These are phyloP conservation scores for Rhinichthys osculus DNA, from an alignment of 2,797 vertebrate species.

Conservation along the genomic window DNA sequence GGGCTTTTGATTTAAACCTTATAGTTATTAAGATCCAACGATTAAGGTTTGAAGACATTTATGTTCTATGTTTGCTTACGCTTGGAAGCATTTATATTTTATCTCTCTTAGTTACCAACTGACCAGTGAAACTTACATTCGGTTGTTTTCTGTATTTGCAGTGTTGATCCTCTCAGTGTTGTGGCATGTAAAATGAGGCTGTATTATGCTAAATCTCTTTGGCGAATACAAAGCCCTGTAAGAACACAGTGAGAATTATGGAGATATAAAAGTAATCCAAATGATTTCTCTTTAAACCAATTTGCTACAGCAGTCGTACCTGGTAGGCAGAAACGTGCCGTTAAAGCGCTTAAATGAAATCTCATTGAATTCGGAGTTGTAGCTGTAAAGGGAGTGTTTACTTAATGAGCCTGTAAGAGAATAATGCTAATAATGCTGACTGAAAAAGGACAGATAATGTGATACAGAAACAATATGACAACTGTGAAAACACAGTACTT, in stretches of 20 bases:
- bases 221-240: constrained; percentile 45
- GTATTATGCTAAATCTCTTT: constrained; percentile 48
- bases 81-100: neutral
- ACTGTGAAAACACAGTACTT: constrained; percentile 14
- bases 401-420: constrained; percentile 53
- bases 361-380: constrained; percentile 43
- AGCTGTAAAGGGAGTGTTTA: constrained; percentile 44
- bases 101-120: neutral
- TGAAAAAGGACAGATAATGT: constrained; percentile 14
- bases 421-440: neutral
- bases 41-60: neutral
- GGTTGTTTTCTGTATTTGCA: constrained; percentile 40
- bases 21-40: neutral
- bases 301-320: constrained; percentile 56
- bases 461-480: constrained; percentile 16
- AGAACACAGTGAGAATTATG: constrained; percentile 41
- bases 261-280: constrained; percentile 53
- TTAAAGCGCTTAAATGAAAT: constrained; percentile 57
- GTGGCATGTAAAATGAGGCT: constrained; percentile 35
- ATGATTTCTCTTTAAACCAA: constrained; percentile 60
- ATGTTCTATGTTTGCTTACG: neutral
- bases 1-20: neutral
- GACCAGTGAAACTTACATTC: neutral
- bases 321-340: constrained; percentile 50
- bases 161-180: constrained; percentile 44